Evolutionary conservation across 2,797 vertebrate genomes (phyloP).

Genomic region (Fistularia tabacaria): DNA sequence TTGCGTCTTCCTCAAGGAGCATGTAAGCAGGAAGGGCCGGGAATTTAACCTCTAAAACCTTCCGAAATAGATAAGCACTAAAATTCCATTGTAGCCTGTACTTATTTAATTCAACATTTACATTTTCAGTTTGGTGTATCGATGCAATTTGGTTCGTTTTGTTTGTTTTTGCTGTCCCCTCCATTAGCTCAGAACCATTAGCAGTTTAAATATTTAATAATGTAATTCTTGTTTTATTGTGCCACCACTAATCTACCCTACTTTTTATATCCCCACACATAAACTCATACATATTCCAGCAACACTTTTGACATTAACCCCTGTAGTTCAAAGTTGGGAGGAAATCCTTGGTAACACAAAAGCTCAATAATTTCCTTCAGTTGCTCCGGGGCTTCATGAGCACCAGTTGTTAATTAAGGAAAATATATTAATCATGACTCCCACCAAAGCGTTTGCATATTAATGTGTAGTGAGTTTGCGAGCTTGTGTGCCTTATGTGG

Average conservation of each 20-base stretch:
- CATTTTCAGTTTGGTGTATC: too few relatives aligned
- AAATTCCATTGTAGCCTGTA: too few relatives aligned
- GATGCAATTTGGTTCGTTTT: neutral
- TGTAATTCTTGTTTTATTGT: constrained; percentile 23
- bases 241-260: constrained; percentile 15
- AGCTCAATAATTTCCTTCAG: constrained; percentile 57
- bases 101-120: too few relatives aligned
- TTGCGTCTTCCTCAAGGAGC: too few relatives aligned
- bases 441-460: constrained; percentile 61
- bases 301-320: constrained; percentile 40
- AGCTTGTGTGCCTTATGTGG: constrained; percentile 18
- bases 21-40: too few relatives aligned
- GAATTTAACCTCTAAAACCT: too few relatives aligned
- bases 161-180: constrained; percentile 24
- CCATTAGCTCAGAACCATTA: constrained; percentile 28
- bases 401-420: constrained; percentile 68
- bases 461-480: constrained; percentile 49
- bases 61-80: too few relatives aligned
- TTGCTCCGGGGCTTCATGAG: constrained; percentile 60
- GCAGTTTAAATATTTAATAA: constrained; percentile 39
- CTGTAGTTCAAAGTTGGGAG: constrained; percentile 35
- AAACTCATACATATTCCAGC: constrained; percentile 31
- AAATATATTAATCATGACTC: constrained; percentile 73
- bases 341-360: constrained; percentile 49
- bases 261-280: constrained; percentile 23